Evolutionary conservation across 2,113 vertebrate genomes (phyloP).

Genomic region (Pterocles gutturalis): DNA sequence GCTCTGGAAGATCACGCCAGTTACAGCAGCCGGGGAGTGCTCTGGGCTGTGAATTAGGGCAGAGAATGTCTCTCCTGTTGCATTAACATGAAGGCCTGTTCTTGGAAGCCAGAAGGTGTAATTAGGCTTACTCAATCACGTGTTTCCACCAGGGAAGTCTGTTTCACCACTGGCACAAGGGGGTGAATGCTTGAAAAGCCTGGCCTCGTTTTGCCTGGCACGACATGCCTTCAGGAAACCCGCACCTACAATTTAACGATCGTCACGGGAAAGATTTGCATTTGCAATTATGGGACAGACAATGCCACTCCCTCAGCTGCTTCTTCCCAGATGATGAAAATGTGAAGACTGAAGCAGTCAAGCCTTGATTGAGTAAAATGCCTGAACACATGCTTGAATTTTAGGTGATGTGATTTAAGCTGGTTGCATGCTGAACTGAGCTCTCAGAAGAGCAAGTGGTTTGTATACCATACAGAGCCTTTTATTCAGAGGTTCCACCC

Average conservation of each 20-base stretch:
- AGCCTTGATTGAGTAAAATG: not conserved
- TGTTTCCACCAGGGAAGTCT: not conserved
- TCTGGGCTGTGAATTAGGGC: not conserved
- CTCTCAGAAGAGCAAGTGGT: not conserved
- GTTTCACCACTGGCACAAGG: not conserved
- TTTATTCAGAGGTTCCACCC: not conserved
- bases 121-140: slow-evolving; percentile 15
- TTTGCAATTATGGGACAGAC: not conserved
- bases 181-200: slow-evolving; percentile 15
- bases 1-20: rapidly evolving
- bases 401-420: not conserved
- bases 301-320: not conserved
- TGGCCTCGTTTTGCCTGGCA: slow-evolving; percentile 31
- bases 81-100: not conserved
- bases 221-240: not conserved
- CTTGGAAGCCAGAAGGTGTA: slow-evolving; percentile 33
- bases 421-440: not conserved
- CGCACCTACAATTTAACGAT: not conserved
- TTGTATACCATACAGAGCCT: not conserved
- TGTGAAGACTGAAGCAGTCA: not conserved
- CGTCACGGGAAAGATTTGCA: not conserved
- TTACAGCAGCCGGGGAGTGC: not conserved
- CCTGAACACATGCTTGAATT: not conserved
- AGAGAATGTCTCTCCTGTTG: not conserved
- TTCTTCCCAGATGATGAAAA: not conserved